A percentile compares a stretch with the other conserved stretches of the same genome.
These are phyloP conservation scores for Stenoptilia bipunctidactyla DNA, from an alignment of 2,888 invertebrate species.

Conservation along the genomic window DNA sequence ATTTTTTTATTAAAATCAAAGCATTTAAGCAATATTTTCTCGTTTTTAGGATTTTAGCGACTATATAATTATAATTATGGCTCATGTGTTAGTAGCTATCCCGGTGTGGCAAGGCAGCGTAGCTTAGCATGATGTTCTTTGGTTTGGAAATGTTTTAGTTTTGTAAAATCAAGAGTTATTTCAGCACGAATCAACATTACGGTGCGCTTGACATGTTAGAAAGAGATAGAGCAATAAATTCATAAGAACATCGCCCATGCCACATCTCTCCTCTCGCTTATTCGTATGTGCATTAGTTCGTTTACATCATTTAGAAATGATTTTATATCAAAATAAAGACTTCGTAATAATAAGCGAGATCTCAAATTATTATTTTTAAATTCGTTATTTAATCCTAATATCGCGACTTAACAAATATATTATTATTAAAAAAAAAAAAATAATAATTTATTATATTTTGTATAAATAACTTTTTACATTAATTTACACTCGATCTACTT, in stretches of 20 bases:
- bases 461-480: slow-evolving; percentile 66
- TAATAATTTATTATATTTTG: slow-evolving; percentile 70
- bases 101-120: neutral
- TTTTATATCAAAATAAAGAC: slow-evolving; percentile 68
- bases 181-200: neutral
- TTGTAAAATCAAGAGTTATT: neutral
- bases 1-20: too few relatives aligned
- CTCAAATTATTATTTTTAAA: slow-evolving; percentile 69
- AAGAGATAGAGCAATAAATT: slow-evolving; percentile 6
- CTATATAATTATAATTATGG: slow-evolving; percentile 22
- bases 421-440: slow-evolving; percentile 49
- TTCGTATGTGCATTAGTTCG: slow-evolving; percentile 59
- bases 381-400: slow-evolving; percentile 65
- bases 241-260: slow-evolving; percentile 7
- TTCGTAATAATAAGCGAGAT: slow-evolving; percentile 71
- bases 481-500: slow-evolving; percentile 67
- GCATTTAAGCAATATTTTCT: too few relatives aligned
- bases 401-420: slow-evolving; percentile 62
- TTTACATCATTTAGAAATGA: slow-evolving; percentile 63
- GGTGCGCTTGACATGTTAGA: neutral
- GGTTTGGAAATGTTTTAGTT: too few relatives aligned
- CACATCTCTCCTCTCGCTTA: slow-evolving; percentile 52
- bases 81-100: slow-evolving; percentile 30
- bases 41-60: too few relatives aligned
- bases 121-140: neutral